A percentile compares a stretch with the other conserved stretches of the same genome.
phyloP scores from a whole-genome alignment of 30 jellyfish, hydroid and myxozoan genomes.

The Cassiopea xamachana region DNA sequence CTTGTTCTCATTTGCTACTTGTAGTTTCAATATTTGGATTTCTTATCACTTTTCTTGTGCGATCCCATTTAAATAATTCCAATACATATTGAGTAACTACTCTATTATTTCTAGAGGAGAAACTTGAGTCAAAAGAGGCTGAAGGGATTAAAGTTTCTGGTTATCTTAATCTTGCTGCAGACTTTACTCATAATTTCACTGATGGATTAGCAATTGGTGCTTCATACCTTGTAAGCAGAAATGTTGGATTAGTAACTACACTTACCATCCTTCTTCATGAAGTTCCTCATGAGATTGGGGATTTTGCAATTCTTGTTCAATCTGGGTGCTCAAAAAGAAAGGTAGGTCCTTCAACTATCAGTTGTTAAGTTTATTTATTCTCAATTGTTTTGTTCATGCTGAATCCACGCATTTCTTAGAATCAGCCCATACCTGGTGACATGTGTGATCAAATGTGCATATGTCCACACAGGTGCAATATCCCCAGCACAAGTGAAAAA shows the following conservation, averaged over 20 bases:
- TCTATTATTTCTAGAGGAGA: not conserved
- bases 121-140: conserved; percentile 4
- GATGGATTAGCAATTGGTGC: conserved; percentile 99
- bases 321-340: conserved; percentile 94
- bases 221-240: conserved; percentile 86
- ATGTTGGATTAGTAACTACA: conserved; percentile 95
- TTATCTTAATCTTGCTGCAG: conserved; percentile 97
- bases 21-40: too few species aligned
- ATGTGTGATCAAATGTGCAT: too few species aligned
- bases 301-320: conserved; percentile 94
- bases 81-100: too few species aligned
- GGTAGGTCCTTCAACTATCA: conserved; percentile 34
- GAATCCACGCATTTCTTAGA: too few species aligned
- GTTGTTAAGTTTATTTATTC: too few species aligned
- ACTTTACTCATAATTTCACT: conserved; percentile 94
- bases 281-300: conserved; percentile 99
- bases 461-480: too few species aligned
- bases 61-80: too few species aligned
- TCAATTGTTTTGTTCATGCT: too few species aligned
- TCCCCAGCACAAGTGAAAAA: too few species aligned
- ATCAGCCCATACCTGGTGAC: too few species aligned
- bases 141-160: conserved; percentile 91
- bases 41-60: too few species aligned
- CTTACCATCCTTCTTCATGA: conserved; percentile 94
- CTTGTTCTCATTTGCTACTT: too few species aligned